Evolutionary conservation across 2,797 vertebrate genomes (phyloP).

Genomic region (Graptemys geographica): DNA sequence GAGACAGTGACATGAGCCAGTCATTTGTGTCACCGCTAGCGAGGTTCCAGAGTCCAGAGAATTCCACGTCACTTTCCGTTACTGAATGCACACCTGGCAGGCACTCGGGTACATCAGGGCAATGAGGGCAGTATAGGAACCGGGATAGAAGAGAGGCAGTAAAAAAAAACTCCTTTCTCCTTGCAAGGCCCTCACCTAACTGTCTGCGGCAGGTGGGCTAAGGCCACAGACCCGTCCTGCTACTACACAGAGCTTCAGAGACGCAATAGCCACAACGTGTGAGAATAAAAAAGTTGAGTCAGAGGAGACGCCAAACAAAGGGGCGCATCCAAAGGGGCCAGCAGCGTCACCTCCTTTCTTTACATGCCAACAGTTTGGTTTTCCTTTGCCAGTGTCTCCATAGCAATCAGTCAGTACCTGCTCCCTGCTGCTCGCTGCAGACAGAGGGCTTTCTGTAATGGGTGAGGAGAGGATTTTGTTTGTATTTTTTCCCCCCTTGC

Average conservation of each 20-base stretch:
- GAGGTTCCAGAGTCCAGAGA: neutral
- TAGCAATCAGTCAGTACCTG: neutral
- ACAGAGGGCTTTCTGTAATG: neutral
- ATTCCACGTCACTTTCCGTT: neutral
- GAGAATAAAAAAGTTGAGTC: neutral
- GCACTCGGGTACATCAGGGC: neutral
- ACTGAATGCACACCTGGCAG: neutral
- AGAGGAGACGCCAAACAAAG: neutral
- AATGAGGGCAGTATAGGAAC: neutral
- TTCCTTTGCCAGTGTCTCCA: neutral
- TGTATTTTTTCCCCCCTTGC: neutral
- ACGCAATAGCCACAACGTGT: neutral
- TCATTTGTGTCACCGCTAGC: neutral
- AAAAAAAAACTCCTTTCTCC: neutral
- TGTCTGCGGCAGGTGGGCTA: neutral
- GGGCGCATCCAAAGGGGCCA: neutral
- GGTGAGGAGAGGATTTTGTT: neutral
- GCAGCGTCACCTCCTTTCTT: neutral
- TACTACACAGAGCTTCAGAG: neutral
- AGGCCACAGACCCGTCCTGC: neutral
- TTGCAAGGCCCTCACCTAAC: neutral
- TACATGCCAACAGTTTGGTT: neutral
- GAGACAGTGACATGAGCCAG: neutral
- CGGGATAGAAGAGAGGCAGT: neutral
- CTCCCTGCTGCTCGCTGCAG: neutral